Percentiles rank a stretch among this genome's conserved stretches.
These are phyloP conservation scores for Oncorhynchus mykiss DNA, from an alignment of 2,113 vertebrate species.

Conservation along the genomic window DNA sequence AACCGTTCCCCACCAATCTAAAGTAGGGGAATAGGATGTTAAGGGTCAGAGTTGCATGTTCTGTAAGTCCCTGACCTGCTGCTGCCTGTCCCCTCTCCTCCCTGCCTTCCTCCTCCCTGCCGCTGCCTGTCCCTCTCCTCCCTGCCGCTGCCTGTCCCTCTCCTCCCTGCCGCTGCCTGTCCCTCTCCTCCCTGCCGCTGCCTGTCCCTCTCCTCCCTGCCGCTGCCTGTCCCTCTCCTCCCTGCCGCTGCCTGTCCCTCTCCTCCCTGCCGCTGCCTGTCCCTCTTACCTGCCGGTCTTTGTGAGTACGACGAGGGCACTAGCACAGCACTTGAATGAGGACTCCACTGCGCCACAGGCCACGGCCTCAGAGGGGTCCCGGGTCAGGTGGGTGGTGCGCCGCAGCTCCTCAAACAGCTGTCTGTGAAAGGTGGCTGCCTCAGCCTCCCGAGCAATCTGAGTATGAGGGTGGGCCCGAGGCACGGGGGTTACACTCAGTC, in stretches of 20 bases:
- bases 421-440: slow-evolving; percentile 96
- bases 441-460: slow-evolving; percentile 98
- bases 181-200: no score
- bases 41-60: background rate
- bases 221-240: background rate
- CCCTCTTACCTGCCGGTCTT: slow-evolving; percentile 59
- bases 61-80: background rate
- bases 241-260: background rate
- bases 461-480: slow-evolving; percentile 26
- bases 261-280: background rate
- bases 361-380: slow-evolving; percentile 90
- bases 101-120: background rate
- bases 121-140: no score
- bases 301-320: slow-evolving; percentile 94
- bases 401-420: slow-evolving; percentile 97
- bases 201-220: no score
- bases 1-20: background rate
- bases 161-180: slow-evolving; percentile 51
- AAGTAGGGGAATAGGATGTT: background rate
- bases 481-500: slow-evolving; percentile 58
- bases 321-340: slow-evolving; percentile 96
- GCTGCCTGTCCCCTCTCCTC: background rate
- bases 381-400: slow-evolving; percentile 84
- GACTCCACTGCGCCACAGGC: slow-evolving; percentile 95
- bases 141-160: background rate